Evolutionary conservation across 2,888 invertebrate species (phyloP).

Genomic region (Trichopoda pennipes): DNA sequence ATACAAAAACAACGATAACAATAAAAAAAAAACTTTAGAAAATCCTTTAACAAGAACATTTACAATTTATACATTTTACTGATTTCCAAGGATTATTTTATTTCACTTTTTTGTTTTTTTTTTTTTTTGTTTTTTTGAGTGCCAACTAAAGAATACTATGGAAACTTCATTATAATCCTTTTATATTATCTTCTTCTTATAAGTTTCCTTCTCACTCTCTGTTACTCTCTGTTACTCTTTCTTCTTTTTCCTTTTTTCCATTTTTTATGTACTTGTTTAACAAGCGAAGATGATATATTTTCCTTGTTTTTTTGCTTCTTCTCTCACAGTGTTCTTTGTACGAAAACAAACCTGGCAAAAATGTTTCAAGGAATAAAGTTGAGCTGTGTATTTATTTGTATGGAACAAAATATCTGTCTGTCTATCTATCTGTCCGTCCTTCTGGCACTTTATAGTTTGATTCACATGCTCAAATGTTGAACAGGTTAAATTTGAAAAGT

Average conservation of each 20-base stretch:
- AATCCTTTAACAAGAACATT: conserved; percentile 54
- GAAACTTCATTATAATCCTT: conserved; percentile 26
- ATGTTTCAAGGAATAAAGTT: conserved; percentile 58
- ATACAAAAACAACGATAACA: conserved; percentile 29
- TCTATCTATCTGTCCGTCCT: background rate
- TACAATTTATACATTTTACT: conserved; percentile 35
- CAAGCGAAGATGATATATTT: conserved; percentile 29
- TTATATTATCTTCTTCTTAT: too few relatives aligned
- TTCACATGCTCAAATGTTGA: conserved; percentile 31
- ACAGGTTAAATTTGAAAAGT: conserved; percentile 64
- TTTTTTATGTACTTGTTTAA: background rate
- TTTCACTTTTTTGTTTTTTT: conserved; percentile 1
- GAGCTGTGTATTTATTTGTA: conserved; percentile 5
- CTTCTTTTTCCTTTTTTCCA: too few relatives aligned
- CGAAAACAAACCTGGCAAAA: conserved; percentile 56
- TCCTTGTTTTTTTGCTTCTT: conserved; percentile 22
- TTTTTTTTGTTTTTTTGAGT: background rate
- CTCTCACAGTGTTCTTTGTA: background rate
- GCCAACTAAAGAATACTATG: background rate
- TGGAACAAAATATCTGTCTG: conserved; percentile 24
- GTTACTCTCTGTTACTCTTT: background rate
- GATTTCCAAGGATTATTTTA: conserved; percentile 25
- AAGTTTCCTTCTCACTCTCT: background rate
- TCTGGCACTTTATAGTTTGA: background rate
- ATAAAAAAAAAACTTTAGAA: conserved; percentile 26